These are phyloP conservation scores for Fringilla coelebs DNA, from an alignment of 2,797 vertebrate genomes.

Conservation along the genomic window DNA sequence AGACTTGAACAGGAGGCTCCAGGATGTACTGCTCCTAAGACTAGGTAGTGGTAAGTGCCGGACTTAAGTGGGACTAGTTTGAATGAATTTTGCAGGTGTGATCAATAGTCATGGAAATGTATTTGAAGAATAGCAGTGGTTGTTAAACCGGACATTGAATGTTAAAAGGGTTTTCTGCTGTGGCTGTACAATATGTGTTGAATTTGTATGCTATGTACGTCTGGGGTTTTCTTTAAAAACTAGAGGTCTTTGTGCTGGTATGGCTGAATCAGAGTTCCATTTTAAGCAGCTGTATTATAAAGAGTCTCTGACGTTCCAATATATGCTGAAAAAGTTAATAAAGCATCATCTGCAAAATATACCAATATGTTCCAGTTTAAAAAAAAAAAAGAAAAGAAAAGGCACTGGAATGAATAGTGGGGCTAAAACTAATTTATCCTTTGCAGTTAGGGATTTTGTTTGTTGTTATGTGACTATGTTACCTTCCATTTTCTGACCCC, in stretches of 20 bases:
- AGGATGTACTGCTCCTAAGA: conserved; percentile 96
- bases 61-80: conserved; percentile 55
- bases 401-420: not conserved
- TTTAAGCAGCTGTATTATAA: conserved; percentile 55
- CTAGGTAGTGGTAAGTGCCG: conserved; percentile 92
- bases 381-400: not conserved
- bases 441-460: conserved; percentile 43
- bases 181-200: conserved; percentile 42
- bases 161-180: conserved; percentile 56
- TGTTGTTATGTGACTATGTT: conserved; percentile 36
- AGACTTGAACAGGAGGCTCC: conserved; percentile 96
- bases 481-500: not conserved
- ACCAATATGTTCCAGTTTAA: not conserved
- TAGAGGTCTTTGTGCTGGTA: conserved; percentile 44
- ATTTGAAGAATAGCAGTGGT: conserved; percentile 49
- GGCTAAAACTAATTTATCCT: not conserved
- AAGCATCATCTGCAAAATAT: conserved; percentile 35
- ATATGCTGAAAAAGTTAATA: conserved; percentile 52
- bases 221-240: conserved; percentile 49
- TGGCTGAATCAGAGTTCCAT: conserved; percentile 45
- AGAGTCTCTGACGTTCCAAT: conserved; percentile 23
- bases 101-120: conserved; percentile 24
- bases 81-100: conserved; percentile 53
- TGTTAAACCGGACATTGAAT: conserved; percentile 56
- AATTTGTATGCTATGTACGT: conserved; percentile 59